These are phyloP conservation scores for Trissonchulus latispiculum DNA, from an alignment of 2,888 invertebrate species.

Conservation along the genomic window DNA sequence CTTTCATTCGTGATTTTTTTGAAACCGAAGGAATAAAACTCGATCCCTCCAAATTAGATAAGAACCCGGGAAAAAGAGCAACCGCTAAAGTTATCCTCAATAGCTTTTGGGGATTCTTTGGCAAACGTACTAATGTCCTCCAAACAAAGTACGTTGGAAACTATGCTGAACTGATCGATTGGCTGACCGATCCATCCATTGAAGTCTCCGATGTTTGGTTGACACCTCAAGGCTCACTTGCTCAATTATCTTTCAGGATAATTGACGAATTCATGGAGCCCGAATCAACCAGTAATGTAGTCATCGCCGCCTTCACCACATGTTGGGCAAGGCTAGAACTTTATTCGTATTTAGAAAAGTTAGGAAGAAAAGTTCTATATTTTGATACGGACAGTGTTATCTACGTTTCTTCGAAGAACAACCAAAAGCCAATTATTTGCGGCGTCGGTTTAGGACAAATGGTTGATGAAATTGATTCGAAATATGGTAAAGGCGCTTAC, in stretches of 20 bases:
- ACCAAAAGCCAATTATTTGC: no score
- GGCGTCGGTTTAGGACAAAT: no score
- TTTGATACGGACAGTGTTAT: no score
- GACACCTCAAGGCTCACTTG: background rate
- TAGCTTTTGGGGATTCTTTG: background rate
- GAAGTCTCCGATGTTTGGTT: background rate
- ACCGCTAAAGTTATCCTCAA: background rate
- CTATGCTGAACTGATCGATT: background rate
- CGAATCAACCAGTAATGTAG: constrained; percentile 30
- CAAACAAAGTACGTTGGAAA: background rate
- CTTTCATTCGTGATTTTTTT: background rate
- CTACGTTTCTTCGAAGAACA: no score
- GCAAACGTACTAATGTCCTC: background rate
- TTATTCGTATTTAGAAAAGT: no score
- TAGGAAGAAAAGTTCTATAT: no score
- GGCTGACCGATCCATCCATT: background rate
- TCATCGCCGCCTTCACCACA: constrained; percentile 44
- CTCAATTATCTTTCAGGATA: background rate
- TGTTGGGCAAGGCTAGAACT: constrained; percentile 38
- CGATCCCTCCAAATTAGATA: background rate
- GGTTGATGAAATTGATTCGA: no score
- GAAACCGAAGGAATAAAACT: background rate
- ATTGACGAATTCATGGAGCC: background rate
- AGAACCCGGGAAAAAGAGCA: background rate
- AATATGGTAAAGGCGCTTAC: no score